These are phyloP conservation scores for Melanotaenia pygmaea DNA, from an alignment of 2,797 vertebrate species.

Conservation along the genomic window DNA sequence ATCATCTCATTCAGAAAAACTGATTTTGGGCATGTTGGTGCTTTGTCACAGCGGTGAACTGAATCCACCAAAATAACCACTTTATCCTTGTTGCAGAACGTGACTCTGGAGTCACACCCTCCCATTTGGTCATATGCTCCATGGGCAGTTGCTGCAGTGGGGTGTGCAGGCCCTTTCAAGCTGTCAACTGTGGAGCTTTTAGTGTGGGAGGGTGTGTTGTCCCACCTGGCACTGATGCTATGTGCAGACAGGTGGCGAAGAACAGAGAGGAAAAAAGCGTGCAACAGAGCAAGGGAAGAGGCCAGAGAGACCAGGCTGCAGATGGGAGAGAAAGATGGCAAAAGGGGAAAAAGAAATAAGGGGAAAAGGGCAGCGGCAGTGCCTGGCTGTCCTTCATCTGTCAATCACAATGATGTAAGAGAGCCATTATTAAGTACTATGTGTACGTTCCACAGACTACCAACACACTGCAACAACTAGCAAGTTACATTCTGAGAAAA, in stretches of 20 bases:
- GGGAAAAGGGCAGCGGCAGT: slow-evolving; percentile 2
- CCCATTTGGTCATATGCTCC: slow-evolving; percentile 61
- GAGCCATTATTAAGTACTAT: slow-evolving; percentile 30
- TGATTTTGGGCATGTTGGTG: no score
- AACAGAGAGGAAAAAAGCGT: slow-evolving; percentile 36
- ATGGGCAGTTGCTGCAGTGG: slow-evolving; percentile 66
- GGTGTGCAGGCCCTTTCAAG: slow-evolving; percentile 61
- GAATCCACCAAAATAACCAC: no score
- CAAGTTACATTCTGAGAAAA: slow-evolving; percentile 9
- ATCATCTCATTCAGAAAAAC: no score
- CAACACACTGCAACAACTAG: slow-evolving; percentile 1
- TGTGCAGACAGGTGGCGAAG: slow-evolving; percentile 79
- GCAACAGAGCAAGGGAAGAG: slow-evolving; percentile 8
- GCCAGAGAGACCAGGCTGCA: slow-evolving; percentile 11
- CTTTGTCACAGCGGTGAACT: no score
- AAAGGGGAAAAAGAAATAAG: not conserved
- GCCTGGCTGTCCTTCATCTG: slow-evolving; percentile 46
- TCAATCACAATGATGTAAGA: slow-evolving; percentile 39
- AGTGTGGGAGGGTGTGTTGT: slow-evolving; percentile 61
- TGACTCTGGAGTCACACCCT: slow-evolving; percentile 51
- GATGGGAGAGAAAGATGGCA: slow-evolving; percentile 6
- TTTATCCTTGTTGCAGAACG: slow-evolving; percentile 20
- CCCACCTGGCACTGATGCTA: slow-evolving; percentile 74
- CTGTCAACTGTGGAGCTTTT: slow-evolving; percentile 63
- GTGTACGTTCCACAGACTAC: slow-evolving; percentile 24